A percentile compares a stretch with the other conserved stretches of the same genome.
phyloP scores from a whole-genome alignment of 2,797 vertebrate genomes.

The Muscicapa striata region DNA sequence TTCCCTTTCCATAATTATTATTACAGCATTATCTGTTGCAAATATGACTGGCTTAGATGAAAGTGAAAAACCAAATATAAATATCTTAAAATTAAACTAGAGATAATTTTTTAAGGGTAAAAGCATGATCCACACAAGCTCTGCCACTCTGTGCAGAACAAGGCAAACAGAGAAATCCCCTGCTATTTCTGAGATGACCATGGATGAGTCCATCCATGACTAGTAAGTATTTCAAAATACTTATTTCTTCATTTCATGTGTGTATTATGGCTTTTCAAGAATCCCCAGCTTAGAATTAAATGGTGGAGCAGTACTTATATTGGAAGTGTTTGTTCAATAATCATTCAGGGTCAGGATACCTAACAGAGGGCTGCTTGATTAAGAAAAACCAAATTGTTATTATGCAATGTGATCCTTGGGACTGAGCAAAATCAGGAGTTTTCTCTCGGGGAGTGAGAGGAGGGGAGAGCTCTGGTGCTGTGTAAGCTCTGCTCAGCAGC shows the following conservation, averaged over 20 bases:
- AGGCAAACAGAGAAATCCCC: background rate
- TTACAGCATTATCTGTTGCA: background rate
- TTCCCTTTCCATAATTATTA: background rate
- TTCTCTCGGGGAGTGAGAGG: background rate
- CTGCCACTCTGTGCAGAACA: background rate
- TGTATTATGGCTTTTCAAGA: background rate
- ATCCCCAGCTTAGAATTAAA: background rate
- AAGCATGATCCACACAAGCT: background rate
- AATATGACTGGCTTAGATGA: background rate
- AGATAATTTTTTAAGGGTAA: background rate
- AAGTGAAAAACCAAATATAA: background rate
- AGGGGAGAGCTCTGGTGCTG: background rate
- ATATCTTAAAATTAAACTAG: background rate
- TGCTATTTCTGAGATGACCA: background rate
- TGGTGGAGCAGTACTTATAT: background rate
- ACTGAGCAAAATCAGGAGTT: background rate
- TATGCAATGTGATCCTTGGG: background rate
- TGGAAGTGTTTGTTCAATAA: background rate
- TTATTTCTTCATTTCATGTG: rapidly evolving
- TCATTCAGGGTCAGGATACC: background rate
- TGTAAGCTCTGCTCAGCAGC: background rate
- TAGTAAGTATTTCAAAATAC: background rate
- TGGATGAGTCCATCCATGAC: background rate
- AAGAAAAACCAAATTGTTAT: background rate
- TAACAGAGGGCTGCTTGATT: background rate